Base-by-base conservation (phyloP, 2,888 invertebrate genomes). In the Drosophila monieri region DNA sequence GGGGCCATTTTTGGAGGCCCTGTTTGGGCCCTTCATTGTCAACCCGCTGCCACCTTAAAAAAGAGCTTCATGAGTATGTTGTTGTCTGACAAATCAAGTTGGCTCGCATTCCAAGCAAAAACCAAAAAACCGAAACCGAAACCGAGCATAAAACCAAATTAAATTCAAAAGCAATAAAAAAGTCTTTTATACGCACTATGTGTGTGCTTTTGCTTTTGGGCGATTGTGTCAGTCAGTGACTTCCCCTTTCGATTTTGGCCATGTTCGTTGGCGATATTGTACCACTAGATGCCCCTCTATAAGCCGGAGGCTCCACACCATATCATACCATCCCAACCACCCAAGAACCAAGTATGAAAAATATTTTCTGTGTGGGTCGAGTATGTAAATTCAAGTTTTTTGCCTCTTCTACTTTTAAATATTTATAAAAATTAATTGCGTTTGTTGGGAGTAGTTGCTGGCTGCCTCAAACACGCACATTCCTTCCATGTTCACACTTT, bases 381-480 rank as follows among this genome's bases (percentile, higher is more conserved):
- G 73, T 85, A 79, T 85, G 77, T 77, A 75, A 85, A 81, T 81
- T 66, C 58, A 49, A 71, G 76, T 73, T 35, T 35, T 27, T 32
- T 32, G 6, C 6, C 5, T 27, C 8, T 35, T 35, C 35, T 35
- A n/a, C 35, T 35, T 69, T 85, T 85, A 83, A 83, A 83, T 85
- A 83, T 83, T 83, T 83, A 80, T 78, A 80, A 85, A 76, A 69
- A 80, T 85, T 83, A 85, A 83, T 83, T 83, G 80, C 77, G 78
- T 74, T 74, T 66, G 77, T 80, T 83, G 80, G 79, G 79, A 75
- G 84, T 73, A 79, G 83, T 78, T 73, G 70, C 80, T 77, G 47
- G 60, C 60, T 39, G 37, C 46, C 1, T 18, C 18, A 41, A 18
- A 56, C 79, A 79, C 72, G 77, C 80, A 79, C 74, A 79, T 83